Evolutionary conservation across 2,797 vertebrate species (phyloP).

Genomic region (Austrolebias charrua): DNA sequence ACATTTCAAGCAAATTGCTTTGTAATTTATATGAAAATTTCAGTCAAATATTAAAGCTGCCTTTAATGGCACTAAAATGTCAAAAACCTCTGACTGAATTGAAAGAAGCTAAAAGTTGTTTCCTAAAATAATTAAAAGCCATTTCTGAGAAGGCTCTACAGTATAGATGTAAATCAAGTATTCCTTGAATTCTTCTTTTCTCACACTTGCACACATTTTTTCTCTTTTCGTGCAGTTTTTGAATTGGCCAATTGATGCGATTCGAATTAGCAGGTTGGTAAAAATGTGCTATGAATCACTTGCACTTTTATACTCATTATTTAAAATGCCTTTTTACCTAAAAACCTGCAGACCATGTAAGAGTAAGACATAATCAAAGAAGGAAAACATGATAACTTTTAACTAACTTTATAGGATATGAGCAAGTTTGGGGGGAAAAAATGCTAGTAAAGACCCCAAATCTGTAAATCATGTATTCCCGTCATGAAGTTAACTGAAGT

Average conservation of each 20-base stretch:
- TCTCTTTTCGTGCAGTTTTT: constrained; percentile 27
- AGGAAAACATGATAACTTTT: constrained; percentile 25
- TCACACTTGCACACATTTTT: background rate
- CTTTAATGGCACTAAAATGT: constrained; percentile 37
- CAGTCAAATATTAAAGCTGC: constrained; percentile 28
- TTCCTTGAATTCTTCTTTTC: constrained; percentile 16
- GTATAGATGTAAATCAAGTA: constrained; percentile 16
- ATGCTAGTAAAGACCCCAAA: background rate
- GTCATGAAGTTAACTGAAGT: constrained; percentile 6
- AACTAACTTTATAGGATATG: constrained; percentile 2
- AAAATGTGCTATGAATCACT: constrained; percentile 61
- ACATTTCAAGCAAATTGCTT: constrained; percentile 55
- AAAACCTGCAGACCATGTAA: too few species aligned
- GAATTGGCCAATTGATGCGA: constrained; percentile 49
- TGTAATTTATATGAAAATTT: constrained; percentile 62
- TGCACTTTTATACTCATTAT: constrained; percentile 57
- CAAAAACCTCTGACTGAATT: constrained; percentile 27
- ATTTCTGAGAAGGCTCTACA: constrained; percentile 20
- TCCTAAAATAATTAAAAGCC: constrained; percentile 34
- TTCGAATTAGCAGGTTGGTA: constrained; percentile 66
- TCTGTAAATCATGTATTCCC: constrained; percentile 23
- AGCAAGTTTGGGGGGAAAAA: background rate
- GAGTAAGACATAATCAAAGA: background rate
- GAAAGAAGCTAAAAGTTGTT: constrained; percentile 28
- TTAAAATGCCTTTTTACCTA: constrained; percentile 43